These are phyloP conservation scores for Pardalotus punctatus DNA, from an alignment of 2,113 vertebrate genomes.

Conservation along the genomic window DNA sequence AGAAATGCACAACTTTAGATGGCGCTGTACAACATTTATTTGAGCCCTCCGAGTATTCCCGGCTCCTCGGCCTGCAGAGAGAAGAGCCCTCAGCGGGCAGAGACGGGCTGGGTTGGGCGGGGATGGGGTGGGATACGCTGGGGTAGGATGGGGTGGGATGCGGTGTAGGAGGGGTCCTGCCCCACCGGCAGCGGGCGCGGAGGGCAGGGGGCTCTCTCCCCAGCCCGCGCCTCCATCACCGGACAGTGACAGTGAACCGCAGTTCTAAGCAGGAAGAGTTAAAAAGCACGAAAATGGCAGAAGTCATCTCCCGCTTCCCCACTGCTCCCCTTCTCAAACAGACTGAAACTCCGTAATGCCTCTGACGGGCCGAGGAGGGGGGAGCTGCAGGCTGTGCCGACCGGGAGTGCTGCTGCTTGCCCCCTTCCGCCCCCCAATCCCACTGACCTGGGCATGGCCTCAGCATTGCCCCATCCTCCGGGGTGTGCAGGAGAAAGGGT, in stretches of 20 bases:
- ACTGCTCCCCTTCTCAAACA: background rate
- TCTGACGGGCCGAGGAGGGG: background rate
- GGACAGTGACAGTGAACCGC: background rate
- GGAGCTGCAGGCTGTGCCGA: background rate
- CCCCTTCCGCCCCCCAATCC: background rate
- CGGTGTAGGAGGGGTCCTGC: background rate
- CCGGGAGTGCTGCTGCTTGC: background rate
- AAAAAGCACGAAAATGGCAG: background rate
- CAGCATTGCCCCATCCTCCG: background rate
- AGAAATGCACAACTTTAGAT: constrained; percentile 53
- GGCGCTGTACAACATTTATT: constrained; percentile 59
- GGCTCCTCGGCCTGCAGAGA: background rate
- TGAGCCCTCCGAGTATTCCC: background rate
- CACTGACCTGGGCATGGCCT: background rate
- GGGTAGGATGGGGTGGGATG: background rate
- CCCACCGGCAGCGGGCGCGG: background rate
- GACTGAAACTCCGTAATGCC: background rate
- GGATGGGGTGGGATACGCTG: background rate
- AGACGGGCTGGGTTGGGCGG: background rate
- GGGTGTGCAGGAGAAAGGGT: background rate
- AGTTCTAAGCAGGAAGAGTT: background rate
- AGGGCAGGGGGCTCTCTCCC: background rate
- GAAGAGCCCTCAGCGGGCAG: background rate
- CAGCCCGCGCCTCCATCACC: background rate
- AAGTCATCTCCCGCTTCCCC: background rate